Evolutionary conservation across 1,140 invertebrate genomes (phyloP).

Genomic region (Matsumurasca onukii): DNA sequence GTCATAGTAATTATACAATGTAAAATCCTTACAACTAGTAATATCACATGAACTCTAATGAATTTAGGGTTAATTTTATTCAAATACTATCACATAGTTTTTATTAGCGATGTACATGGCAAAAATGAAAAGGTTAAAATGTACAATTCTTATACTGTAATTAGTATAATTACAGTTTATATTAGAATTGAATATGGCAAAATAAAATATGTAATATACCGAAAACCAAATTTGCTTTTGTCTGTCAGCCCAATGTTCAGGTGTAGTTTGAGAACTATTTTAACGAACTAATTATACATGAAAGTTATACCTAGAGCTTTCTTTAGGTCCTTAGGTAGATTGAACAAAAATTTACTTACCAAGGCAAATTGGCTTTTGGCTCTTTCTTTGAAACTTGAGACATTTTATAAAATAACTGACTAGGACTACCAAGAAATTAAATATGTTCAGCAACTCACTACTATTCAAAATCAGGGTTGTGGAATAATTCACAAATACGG

Average conservation of each 20-base stretch:
- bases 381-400: constrained; percentile 29
- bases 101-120: too few relatives aligned
- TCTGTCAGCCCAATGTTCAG: neutral
- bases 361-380: constrained; percentile 54
- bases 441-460: neutral
- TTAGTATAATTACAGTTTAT: too few relatives aligned
- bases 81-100: too few relatives aligned
- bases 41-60: too few relatives aligned
- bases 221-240: neutral
- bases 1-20: too few relatives aligned
- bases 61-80: too few relatives aligned
- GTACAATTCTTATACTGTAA: too few relatives aligned
- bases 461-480: neutral
- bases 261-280: neutral
- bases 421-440: neutral
- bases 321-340: neutral
- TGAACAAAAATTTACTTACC: constrained; percentile 46
- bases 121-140: too few relatives aligned
- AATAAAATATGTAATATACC: too few relatives aligned
- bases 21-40: too few relatives aligned
- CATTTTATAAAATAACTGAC: neutral
- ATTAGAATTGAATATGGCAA: too few relatives aligned
- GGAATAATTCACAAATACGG: neutral
- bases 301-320: constrained; percentile 11
- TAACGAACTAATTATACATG: neutral